Conservation (phyloP, 2,113 vertebrate species). For the Rhineura floridana region DNA sequence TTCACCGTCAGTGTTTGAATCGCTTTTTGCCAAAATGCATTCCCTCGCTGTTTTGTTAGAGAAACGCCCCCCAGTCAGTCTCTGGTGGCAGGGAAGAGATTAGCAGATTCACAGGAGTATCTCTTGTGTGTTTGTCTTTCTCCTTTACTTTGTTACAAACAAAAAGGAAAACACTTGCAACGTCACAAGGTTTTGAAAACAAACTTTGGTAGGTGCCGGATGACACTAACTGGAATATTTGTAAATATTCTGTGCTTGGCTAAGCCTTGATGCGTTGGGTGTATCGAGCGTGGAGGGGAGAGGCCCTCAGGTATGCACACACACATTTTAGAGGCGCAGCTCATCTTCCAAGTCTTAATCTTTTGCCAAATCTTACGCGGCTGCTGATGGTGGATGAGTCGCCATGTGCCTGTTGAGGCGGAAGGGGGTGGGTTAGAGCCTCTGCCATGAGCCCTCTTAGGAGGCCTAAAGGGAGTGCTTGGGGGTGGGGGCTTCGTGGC, state of each 20-base stretch:
- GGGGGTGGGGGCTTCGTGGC: background rate
- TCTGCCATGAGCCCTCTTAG: no score
- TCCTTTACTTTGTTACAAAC: background rate
- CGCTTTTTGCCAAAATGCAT: slow-evolving; percentile 59
- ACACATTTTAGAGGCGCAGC: slow-evolving; percentile 21
- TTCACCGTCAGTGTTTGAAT: slow-evolving; percentile 55
- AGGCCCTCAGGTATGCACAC: background rate
- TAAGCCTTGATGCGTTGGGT: background rate
- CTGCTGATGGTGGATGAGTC: background rate
- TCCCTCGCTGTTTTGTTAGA: slow-evolving; percentile 54
- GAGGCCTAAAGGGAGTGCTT: background rate
- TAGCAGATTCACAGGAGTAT: slow-evolving; percentile 51
- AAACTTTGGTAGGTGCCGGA: slow-evolving; percentile 21
- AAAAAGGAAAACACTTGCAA: fast-evolving
- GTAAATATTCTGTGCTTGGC: slow-evolving; percentile 25
- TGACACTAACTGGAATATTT: slow-evolving; percentile 57
- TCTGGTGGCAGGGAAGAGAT: slow-evolving; percentile 29
- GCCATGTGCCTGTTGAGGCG: no score
- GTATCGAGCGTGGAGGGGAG: background rate
- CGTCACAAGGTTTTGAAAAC: background rate
- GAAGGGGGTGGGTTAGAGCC: no score
- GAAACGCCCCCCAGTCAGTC: slow-evolving; percentile 57
- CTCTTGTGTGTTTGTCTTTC: background rate
- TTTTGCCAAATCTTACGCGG: slow-evolving; percentile 69
- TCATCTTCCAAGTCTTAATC: slow-evolving; percentile 47